phyloP scores from a whole-genome alignment of 2,888 invertebrate genomes.

The Malthinus flaveolus region DNA sequence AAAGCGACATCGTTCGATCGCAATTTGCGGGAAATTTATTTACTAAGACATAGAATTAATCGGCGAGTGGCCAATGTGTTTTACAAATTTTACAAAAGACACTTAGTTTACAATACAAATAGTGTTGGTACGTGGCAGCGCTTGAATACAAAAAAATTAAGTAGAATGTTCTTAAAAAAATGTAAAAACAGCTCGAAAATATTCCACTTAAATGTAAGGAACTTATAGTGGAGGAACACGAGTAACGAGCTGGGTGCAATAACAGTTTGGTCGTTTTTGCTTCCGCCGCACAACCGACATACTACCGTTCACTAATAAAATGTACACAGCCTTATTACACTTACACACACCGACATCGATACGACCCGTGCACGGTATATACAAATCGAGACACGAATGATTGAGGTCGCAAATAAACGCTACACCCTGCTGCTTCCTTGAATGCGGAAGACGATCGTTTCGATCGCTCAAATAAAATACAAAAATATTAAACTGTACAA shows the following conservation, averaged over 20 bases:
- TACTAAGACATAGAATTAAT: too few species aligned
- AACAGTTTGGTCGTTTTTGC: conserved; percentile 35
- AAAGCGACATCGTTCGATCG: too few species aligned
- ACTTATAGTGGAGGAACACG: conserved; percentile 39
- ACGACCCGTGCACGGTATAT: conserved; percentile 54
- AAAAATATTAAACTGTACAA: conserved; percentile 57
- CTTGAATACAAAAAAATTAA: background rate
- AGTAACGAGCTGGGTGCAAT: conserved; percentile 41
- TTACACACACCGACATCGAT: conserved; percentile 55
- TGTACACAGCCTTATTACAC: conserved; percentile 57
- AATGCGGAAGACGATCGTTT: conserved; percentile 56
- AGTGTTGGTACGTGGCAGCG: too few species aligned
- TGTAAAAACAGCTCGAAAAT: conserved; percentile 43
- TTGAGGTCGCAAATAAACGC: conserved; percentile 56
- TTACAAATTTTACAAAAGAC: too few species aligned
- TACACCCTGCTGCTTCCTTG: conserved; percentile 56
- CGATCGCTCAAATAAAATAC: conserved; percentile 57
- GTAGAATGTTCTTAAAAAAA: conserved; percentile 16
- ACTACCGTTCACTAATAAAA: conserved; percentile 50
- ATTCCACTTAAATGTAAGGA: conserved; percentile 42
- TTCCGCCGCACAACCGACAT: conserved; percentile 32
- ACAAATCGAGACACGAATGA: conserved; percentile 53
- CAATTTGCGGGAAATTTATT: too few species aligned
- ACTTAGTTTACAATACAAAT: too few species aligned
- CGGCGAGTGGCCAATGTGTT: too few species aligned